phyloP scores from a whole-genome alignment of 2,113 vertebrate species.

The Microcebus jonahi region DNA sequence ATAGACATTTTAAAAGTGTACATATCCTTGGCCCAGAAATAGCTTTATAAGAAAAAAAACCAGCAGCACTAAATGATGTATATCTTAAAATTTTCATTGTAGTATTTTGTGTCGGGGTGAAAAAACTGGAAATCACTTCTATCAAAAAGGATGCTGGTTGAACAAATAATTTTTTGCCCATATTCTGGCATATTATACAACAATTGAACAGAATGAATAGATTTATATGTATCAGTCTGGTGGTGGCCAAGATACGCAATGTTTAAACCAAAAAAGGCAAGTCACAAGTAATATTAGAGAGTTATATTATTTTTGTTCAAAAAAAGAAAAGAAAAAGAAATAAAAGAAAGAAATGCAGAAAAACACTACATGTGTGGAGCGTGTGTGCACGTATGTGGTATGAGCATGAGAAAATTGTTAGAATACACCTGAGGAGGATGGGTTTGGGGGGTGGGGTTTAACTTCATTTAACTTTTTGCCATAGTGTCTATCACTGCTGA shows the following conservation, averaged over 20 bases:
- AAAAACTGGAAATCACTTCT: background rate
- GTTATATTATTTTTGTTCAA: background rate
- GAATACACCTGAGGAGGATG: no score
- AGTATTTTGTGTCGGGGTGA: background rate
- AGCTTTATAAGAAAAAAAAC: background rate
- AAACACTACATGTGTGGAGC: accelerated
- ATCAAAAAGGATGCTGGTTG: background rate
- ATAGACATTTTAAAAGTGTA: background rate
- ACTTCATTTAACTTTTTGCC: background rate
- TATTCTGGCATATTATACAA: background rate
- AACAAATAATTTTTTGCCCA: background rate
- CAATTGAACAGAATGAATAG: background rate
- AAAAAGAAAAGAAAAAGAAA: background rate
- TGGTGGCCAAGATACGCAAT: background rate
- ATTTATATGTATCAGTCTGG: no score
- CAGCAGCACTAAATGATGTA: background rate
- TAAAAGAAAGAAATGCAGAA: background rate
- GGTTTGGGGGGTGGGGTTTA: background rate
- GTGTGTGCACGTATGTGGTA: accelerated
- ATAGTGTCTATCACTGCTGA: background rate
- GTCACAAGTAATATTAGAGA: background rate
- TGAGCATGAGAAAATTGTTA: background rate
- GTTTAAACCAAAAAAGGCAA: background rate
- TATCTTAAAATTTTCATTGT: background rate
- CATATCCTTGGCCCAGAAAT: background rate